phyloP scores from a whole-genome alignment of 2,888 invertebrate species.

The Shargacucullia verbasci region DNA sequence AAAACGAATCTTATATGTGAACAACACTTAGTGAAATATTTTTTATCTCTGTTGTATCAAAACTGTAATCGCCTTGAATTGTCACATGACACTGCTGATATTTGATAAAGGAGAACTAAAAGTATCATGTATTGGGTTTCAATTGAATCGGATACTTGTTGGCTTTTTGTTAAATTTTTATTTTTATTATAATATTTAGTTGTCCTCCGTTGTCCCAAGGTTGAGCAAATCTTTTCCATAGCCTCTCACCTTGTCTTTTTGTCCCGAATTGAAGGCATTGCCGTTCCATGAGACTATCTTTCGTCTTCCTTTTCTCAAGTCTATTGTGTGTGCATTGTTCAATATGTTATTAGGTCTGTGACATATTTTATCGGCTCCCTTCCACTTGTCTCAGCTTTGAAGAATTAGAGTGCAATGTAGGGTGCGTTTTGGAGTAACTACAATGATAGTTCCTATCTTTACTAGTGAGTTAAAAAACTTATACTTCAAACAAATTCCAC shows the following conservation, averaged over 20 bases:
- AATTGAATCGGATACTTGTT: conserved; percentile 48
- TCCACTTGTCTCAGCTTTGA: too few species aligned
- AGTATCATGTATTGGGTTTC: conserved; percentile 58
- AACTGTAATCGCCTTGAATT: conserved; percentile 66
- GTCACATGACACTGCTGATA: conserved; percentile 67
- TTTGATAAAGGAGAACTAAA: conserved; percentile 64
- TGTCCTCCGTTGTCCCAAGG: conserved; percentile 33
- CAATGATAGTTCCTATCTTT: too few species aligned
- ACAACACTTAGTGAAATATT: conserved; percentile 28
- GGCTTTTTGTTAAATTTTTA: conserved; percentile 29
- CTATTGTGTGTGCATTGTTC: too few species aligned
- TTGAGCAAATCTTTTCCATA: conserved; percentile 31
- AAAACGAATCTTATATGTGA: conserved; percentile 18
- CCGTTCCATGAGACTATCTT: too few species aligned
- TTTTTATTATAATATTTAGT: conserved; percentile 49
- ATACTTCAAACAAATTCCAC: too few species aligned
- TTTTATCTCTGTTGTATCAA: conserved; percentile 57
- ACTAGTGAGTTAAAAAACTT: too few species aligned
- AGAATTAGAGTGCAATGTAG: too few species aligned
- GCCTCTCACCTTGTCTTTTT: conserved; percentile 7
- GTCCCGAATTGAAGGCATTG: too few species aligned
- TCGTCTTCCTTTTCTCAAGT: too few species aligned
- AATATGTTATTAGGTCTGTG: too few species aligned
- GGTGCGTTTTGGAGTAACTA: too few species aligned
- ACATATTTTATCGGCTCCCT: too few species aligned